Percentiles rank a stretch among this genome's conserved stretches.
Conservation (phyloP, 2,888 invertebrate species). For the Smittia sp. region DNA sequence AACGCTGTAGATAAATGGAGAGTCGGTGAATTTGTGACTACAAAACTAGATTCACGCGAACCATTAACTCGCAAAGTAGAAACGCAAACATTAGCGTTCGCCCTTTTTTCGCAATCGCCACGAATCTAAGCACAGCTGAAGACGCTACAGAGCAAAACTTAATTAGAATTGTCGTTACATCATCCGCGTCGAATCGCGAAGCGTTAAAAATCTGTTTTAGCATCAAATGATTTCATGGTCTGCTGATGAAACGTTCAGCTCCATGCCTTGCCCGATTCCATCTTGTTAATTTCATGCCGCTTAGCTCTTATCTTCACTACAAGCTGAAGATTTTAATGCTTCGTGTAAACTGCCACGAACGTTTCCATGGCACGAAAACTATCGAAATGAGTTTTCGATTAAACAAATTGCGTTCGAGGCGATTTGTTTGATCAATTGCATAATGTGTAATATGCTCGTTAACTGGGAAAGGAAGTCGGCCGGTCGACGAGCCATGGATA, state of each 20-base stretch:
- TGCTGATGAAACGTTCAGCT: slow-evolving; percentile 4
- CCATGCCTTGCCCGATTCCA: not conserved
- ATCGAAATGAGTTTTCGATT: slow-evolving; percentile 9
- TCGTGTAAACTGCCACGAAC: not conserved
- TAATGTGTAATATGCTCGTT: not conserved
- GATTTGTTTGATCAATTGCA: slow-evolving; percentile 2
- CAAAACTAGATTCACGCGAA: not conserved
- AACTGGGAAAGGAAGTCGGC: not conserved
- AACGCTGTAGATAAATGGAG: not conserved
- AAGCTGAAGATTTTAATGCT: not conserved
- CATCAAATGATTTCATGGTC: not conserved
- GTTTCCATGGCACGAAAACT: not conserved
- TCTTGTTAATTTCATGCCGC: not conserved
- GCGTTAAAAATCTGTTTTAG: slow-evolving; percentile 1
- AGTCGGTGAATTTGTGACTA: too few species aligned
- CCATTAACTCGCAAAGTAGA: not conserved
- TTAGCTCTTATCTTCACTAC: not conserved
- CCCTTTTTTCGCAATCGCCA: too few species aligned
- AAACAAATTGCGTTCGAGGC: not conserved
- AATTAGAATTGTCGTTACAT: not conserved
- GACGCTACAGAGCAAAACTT: not conserved
- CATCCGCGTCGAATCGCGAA: not conserved
- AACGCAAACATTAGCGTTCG: not conserved
- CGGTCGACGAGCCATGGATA: not conserved
- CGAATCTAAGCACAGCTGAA: not conserved